phyloP scores from a whole-genome alignment of 2,888 invertebrate genomes.

The Lasioglossum zephyrum region DNA sequence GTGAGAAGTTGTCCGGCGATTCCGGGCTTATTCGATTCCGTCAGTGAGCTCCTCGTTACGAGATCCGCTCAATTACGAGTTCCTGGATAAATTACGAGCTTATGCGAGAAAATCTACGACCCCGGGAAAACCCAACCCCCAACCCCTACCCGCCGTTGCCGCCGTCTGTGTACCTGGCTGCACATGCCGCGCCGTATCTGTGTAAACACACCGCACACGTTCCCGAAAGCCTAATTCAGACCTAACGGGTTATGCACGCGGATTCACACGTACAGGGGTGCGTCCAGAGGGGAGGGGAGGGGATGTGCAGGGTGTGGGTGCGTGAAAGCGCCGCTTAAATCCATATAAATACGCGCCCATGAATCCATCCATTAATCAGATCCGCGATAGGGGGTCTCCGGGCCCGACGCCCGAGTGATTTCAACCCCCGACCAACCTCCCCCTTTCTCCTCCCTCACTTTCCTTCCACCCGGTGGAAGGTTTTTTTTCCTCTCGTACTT shows the following conservation, averaged over 20 bases:
- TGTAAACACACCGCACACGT: constrained; percentile 53
- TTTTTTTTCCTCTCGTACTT: constrained; percentile 5
- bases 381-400: constrained; percentile 73
- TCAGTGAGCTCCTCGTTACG: constrained; percentile 53
- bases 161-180: constrained; percentile 25
- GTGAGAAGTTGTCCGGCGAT: constrained; percentile 28
- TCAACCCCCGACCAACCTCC: constrained; percentile 40
- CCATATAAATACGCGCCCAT: constrained; percentile 73
- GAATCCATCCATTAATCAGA: constrained; percentile 81
- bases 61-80: constrained; percentile 68
- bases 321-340: constrained; percentile 68
- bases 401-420: constrained; percentile 70
- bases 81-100: constrained; percentile 70
- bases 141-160: constrained; percentile 15
- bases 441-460: background rate
- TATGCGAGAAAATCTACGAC: constrained; percentile 67
- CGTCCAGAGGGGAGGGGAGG: background rate
- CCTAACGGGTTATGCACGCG: constrained; percentile 44
- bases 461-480: background rate
- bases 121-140: constrained; percentile 15
- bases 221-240: constrained; percentile 55
- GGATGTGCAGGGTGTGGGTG: constrained; percentile 12
- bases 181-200: constrained; percentile 48
- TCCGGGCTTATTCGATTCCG: constrained; percentile 66
- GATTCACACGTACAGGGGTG: constrained; percentile 43